Conservation (phyloP, 1,140 invertebrate species). For the Trissolcus basalis region DNA sequence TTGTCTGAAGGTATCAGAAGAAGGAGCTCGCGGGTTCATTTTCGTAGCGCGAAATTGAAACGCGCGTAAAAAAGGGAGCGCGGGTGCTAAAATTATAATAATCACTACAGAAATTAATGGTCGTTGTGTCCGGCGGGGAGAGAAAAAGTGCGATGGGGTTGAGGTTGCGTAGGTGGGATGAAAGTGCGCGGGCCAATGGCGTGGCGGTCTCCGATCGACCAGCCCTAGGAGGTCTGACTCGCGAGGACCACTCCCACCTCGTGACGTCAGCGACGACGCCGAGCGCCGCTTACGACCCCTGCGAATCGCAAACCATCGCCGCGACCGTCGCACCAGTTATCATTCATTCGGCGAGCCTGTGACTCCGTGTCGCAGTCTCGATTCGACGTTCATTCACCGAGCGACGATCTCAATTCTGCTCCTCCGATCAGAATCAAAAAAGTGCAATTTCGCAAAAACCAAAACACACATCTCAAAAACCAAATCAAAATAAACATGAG, state of each 20-base stretch:
- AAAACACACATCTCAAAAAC: too few relatives aligned
- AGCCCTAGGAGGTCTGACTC: constrained; percentile 62
- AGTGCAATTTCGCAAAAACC: too few relatives aligned
- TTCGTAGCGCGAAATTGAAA: constrained; percentile 44
- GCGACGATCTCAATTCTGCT: too few relatives aligned
- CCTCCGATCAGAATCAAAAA: too few relatives aligned
- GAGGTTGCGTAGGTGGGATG: constrained; percentile 52
- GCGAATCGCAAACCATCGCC: constrained; percentile 45
- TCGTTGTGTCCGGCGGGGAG: constrained; percentile 51
- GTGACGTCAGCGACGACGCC: constrained; percentile 62
- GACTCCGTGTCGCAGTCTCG: constrained; percentile 36
- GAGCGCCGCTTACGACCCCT: constrained; percentile 50
- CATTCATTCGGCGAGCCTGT: constrained; percentile 66
- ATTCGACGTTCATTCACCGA: neutral
- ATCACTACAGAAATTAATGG: constrained; percentile 73
- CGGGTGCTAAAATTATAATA: constrained; percentile 68
- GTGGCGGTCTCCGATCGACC: constrained; percentile 40
- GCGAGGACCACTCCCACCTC: constrained; percentile 56
- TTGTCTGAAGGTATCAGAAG: too few relatives aligned
- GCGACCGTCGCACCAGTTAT: constrained; percentile 63
- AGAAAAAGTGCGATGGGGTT: constrained; percentile 45
- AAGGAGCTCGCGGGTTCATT: constrained; percentile 19
- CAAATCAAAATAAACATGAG: too few relatives aligned
- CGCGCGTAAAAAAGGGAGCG: constrained; percentile 22
- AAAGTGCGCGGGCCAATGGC: constrained; percentile 64